A percentile compares a stretch with the other conserved stretches of the same genome.
Conservation (phyloP, 2,888 invertebrate species). For the Dinocampus coccinellae region DNA sequence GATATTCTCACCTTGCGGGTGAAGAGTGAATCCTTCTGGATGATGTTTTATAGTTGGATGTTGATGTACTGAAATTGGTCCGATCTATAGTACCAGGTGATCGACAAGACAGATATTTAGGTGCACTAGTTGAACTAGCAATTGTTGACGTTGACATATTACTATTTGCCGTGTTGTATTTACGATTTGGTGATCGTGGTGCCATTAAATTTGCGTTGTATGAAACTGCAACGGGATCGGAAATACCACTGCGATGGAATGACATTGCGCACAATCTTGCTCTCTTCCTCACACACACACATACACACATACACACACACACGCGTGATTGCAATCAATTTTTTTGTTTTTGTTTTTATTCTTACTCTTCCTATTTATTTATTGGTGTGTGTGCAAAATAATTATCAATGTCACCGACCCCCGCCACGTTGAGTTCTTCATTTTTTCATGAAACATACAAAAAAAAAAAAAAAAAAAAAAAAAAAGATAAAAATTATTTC, state of each 20-base stretch:
- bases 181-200: slow-evolving; percentile 61
- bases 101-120: slow-evolving; percentile 56
- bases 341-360: too few relatives aligned
- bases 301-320: too few relatives aligned
- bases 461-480: background rate
- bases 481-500: too few relatives aligned
- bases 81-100: slow-evolving; percentile 37
- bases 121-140: slow-evolving; percentile 39
- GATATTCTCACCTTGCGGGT: slow-evolving; percentile 56
- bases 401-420: slow-evolving; percentile 2
- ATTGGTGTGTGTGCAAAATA: slow-evolving; percentile 32
- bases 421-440: slow-evolving; percentile 32
- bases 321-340: too few relatives aligned
- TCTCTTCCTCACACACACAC: too few relatives aligned
- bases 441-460: background rate
- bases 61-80: slow-evolving; percentile 11
- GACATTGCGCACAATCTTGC: slow-evolving; percentile 58
- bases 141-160: slow-evolving; percentile 37
- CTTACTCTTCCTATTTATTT: too few relatives aligned
- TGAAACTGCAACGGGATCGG: slow-evolving; percentile 63
- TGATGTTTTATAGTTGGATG: slow-evolving; percentile 31
- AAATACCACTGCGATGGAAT: slow-evolving; percentile 61
- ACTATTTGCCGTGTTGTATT: slow-evolving; percentile 55
- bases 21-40: slow-evolving; percentile 53
- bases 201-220: slow-evolving; percentile 63